Evolutionary conservation across 2,888 invertebrate genomes (phyloP), one percentile per base, ranked within the genome.

Genomic region (Sarcophaga subvicina): DNA sequence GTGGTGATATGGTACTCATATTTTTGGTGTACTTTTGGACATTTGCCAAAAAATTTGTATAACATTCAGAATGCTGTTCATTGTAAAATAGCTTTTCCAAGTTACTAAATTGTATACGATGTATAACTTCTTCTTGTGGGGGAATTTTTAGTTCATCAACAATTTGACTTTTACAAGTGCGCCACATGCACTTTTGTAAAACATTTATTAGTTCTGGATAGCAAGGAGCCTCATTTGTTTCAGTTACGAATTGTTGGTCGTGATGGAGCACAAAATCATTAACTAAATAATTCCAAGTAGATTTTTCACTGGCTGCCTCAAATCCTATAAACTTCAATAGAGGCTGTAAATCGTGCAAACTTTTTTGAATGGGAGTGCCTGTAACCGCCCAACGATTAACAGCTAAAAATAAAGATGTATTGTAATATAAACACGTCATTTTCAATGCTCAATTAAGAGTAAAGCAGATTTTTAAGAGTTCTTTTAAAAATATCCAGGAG

Each of bases 41-140:
- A 81, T 94, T 94, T 37, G 92, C 86, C 45, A 94, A 88, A 85
- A 95, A 95, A 14, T 93, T 94, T 2, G 90, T 89, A 3, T 94
- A 93, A 89, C 95, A 95, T 17, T 94, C 92, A 20, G 92, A 91
- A 89, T 95, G 95, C 89, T 96, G 95, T 59, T 94, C 94, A n/a
- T 95, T 94, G 91, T 97, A 97, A 91, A 96, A 96, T 89, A 96
- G 95, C 85, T 95, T 95, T 91, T 97, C 97, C 0, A 97, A 94
- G 5, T 96, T 95, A n/a, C 96, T 95, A 90, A 97, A 95, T 63
- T 94, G 94, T 66, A 96, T 90, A 92, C 94, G 94, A 91, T 96
- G 95, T 8, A 95, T 91, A 66, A 94, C 89, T 80, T 95, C 94
- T 0, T 94, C 94, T 92, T 96, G 96, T n/a, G 93, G 92, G 0